These are phyloP conservation scores for Amblyraja radiata DNA, from an alignment of 2,797 vertebrate species.

Conservation along the genomic window DNA sequence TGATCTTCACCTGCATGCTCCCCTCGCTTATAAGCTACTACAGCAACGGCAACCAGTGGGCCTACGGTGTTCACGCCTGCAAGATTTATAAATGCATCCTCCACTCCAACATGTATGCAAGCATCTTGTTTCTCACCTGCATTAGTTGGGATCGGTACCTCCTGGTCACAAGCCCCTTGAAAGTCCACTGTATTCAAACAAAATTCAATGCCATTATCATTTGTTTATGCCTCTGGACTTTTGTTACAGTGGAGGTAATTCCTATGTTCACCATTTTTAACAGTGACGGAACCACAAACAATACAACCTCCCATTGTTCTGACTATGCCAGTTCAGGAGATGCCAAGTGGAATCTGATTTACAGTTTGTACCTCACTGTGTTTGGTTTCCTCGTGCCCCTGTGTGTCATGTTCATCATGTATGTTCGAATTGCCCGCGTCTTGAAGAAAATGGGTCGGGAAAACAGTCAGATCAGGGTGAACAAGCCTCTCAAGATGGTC, in stretches of 20 bases:
- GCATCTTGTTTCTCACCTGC: slow-evolving; percentile 79
- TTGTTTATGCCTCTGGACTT: slow-evolving; percentile 60
- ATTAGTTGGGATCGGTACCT: slow-evolving; percentile 74
- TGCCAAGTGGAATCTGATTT: slow-evolving; percentile 47
- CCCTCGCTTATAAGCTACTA: slow-evolving; percentile 69
- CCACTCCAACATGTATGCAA: slow-evolving; percentile 78
- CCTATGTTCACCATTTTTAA: slow-evolving; percentile 64
- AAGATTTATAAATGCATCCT: slow-evolving; percentile 69
- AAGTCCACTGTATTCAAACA: slow-evolving; percentile 63
- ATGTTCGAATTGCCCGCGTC: slow-evolving; percentile 58
- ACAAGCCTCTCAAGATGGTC: slow-evolving; percentile 61
- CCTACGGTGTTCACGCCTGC: slow-evolving; percentile 48
- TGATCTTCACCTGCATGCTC: slow-evolving; percentile 76
- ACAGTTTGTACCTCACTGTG: slow-evolving; percentile 70
- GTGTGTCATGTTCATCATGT: slow-evolving; percentile 65
- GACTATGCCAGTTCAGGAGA: slow-evolving; percentile 70
- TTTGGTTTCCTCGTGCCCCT: slow-evolving; percentile 74
- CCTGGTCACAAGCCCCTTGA: slow-evolving; percentile 64
- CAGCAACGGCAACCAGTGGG: slow-evolving; percentile 42
- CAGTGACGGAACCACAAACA: not conserved
- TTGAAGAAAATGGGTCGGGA: slow-evolving; percentile 56
- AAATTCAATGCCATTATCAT: slow-evolving; percentile 51
- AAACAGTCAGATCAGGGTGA: slow-evolving; percentile 47
- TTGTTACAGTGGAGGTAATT: slow-evolving; percentile 64
- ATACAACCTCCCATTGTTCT: slow-evolving; percentile 47